Percentiles rank a stretch among this genome's conserved stretches.
These are phyloP conservation scores for Nylanderia fulva DNA, from an alignment of 1,140 invertebrate species.

Conservation along the genomic window DNA sequence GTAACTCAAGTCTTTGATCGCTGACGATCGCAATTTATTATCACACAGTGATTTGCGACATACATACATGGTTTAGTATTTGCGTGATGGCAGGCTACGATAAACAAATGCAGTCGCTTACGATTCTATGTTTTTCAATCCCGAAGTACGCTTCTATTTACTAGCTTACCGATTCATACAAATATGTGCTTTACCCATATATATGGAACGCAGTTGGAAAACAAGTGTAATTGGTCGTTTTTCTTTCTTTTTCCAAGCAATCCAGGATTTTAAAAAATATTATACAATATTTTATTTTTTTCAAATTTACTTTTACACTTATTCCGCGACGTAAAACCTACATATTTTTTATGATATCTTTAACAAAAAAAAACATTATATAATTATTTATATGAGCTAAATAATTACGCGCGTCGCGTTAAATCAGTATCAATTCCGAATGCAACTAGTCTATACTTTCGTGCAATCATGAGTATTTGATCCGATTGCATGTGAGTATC, in stretches of 20 bases:
- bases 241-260: not conserved
- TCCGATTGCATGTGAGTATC: not conserved
- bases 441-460: not conserved
- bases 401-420: not conserved
- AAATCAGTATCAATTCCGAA: not conserved
- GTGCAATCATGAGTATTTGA: not conserved
- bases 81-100: slow-evolving; percentile 2
- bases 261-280: not conserved
- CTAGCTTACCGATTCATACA: not conserved
- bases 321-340: not conserved
- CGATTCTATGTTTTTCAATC: slow-evolving; percentile 32
- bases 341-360: not conserved
- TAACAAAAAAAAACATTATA: not conserved
- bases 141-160: not conserved
- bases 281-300: not conserved
- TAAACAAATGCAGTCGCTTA: slow-evolving; percentile 35
- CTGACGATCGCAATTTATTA: not conserved
- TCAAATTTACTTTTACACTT: not conserved
- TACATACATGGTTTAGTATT: not conserved
- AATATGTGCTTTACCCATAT: not conserved
- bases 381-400: not conserved
- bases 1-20: slow-evolving; percentile 1
- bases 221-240: not conserved
- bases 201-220: not conserved
- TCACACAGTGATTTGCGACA: not conserved